A percentile compares a stretch with the other conserved stretches of the same genome.
phyloP scores from a whole-genome alignment of 2,113 vertebrate genomes.

The Sceloporus undulatus region DNA sequence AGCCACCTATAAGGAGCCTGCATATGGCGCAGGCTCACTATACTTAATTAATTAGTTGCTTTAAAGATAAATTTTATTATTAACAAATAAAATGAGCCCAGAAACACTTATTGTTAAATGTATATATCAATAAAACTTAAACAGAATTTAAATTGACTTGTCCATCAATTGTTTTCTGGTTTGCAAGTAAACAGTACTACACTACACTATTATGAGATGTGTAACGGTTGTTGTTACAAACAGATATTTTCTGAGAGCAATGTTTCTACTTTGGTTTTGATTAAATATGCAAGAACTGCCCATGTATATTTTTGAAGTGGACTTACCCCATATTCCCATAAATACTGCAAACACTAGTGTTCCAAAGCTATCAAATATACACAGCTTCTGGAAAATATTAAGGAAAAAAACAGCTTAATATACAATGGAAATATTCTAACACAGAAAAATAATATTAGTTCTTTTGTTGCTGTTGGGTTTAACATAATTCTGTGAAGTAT shows the following conservation, averaged over 20 bases:
- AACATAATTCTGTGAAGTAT: neutral
- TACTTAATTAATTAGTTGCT: no score
- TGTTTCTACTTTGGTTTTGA: conserved; percentile 52
- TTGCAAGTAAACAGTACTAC: no score
- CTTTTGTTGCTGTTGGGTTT: neutral
- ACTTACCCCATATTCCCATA: conserved; percentile 96
- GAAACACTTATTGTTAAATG: no score
- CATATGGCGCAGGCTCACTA: no score
- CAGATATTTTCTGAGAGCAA: conserved; percentile 28
- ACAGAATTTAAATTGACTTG: neutral
- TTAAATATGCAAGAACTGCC: conserved; percentile 44
- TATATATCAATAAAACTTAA: no score
- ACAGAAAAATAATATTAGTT: neutral
- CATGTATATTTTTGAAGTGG: neutral
- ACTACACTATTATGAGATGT: neutral
- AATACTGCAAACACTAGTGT: conserved; percentile 94
- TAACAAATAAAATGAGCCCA: no score
- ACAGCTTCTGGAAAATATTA: conserved; percentile 86
- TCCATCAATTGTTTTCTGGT: no score
- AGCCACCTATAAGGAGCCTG: no score
- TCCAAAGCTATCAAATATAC: conserved; percentile 95
- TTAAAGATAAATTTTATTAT: no score
- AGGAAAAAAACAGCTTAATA: conserved; percentile 43
- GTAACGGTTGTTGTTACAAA: neutral
- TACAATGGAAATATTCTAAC: rapidly evolving